Evolutionary conservation across 1,140 invertebrate species (phyloP), one percentile per base, ranked within the genome.

Genomic region (Fopius arisanus): DNA sequence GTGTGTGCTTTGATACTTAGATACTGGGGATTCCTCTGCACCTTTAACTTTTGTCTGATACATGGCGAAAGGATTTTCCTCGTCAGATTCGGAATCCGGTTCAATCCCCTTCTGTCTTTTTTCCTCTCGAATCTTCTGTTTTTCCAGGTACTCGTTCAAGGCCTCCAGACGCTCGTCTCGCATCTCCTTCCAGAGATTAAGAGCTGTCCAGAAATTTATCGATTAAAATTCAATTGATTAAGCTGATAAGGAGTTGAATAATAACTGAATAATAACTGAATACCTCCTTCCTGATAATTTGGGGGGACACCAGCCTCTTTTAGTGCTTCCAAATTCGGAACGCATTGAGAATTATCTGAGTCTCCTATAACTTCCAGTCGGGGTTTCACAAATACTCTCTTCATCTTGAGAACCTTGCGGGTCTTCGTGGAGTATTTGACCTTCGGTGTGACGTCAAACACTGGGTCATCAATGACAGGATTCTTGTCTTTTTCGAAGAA

Each of bases 401-500:
- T 85, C 80, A 90, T 90, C 79, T 83, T 86, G 0, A 90, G 78
- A 3, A 89, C 29, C 79, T 90, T 90, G 37, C 84, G 85, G 0
- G 88, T 88, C 82, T 90, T 90, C 14, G 80, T 80, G 31, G 84
- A 79, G 78, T 88, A 90, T 74, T 88, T 87, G 28, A 90, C 62
- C 19, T 80, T 86, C 14, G 86, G 81, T 7, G 78, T 70, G n/a
- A 76, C 78, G 73, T 90, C 88, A 71, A 88, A 90, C 10, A 89
- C 74, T 4, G 84, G 83, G 79, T 90, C 89, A 40, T 87, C 79
- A 2, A 87, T 73, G 1, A 54, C 40, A 0, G 80, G 79, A 72
- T 86, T 82, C 1, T 82, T 77, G 33, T 89, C 85, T 62, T 87
- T 86, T 70, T 88, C 85, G 37, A 90, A 90, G 73, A 90, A 90